Conservation (phyloP, 2,888 invertebrate genomes). For the Conus canariensis region DNA sequence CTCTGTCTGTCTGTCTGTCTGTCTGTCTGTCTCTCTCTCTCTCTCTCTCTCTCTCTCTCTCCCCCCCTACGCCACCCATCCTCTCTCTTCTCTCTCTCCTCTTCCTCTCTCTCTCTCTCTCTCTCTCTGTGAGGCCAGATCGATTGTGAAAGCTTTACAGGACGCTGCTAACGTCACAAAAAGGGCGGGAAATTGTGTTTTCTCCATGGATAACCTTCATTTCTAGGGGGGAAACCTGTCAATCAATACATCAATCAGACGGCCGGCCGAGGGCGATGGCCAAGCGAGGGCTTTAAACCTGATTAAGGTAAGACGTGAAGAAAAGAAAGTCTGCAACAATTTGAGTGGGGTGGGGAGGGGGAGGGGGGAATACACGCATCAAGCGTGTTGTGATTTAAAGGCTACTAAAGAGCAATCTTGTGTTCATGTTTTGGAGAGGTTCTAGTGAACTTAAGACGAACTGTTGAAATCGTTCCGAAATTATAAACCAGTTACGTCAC, state of each 20-base stretch:
- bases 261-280: neutral
- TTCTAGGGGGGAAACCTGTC: neutral
- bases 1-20: neutral
- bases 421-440: too few species aligned
- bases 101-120: neutral
- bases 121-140: neutral
- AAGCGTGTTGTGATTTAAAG: too few species aligned
- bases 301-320: too few species aligned
- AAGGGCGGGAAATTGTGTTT: constrained; percentile 12
- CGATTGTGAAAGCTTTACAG: constrained; percentile 15
- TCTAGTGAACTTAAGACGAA: too few species aligned
- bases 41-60: constrained; percentile 2
- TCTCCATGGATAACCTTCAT: constrained; percentile 1
- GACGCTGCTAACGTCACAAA: constrained; percentile 8
- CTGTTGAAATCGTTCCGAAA: too few species aligned
- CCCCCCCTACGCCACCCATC: neutral
- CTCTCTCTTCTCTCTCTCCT: neutral
- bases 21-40: constrained; percentile 3
- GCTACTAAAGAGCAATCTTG: too few species aligned
- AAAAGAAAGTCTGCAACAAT: too few species aligned
- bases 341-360: too few species aligned
- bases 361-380: too few species aligned
- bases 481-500: too few species aligned
- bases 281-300: neutral
- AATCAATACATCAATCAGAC: neutral